Conservation (phyloP, 2,888 invertebrate species). For the Leucophenga maculata region DNA sequence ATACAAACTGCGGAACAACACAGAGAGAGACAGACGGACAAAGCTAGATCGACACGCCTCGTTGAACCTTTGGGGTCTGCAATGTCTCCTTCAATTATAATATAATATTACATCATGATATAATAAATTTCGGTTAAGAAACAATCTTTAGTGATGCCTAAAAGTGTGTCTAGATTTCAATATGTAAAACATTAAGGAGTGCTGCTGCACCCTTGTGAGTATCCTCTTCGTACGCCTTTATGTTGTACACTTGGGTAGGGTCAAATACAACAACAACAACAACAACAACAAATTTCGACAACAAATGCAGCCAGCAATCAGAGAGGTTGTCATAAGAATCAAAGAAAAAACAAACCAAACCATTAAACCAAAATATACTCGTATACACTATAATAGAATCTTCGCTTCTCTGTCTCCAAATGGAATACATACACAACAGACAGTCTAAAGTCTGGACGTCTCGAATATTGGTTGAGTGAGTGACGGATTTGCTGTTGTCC, state of each 20-base stretch:
- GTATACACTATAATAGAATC: slow-evolving; percentile 13
- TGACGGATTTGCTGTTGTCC: slow-evolving; percentile 7
- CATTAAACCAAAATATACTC: neutral
- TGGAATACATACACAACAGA: neutral
- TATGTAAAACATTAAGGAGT: no score
- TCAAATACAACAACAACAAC: slow-evolving; percentile 19
- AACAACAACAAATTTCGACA: slow-evolving; percentile 13
- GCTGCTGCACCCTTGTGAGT: neutral
- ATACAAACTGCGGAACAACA: no score
- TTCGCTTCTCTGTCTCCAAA: neutral
- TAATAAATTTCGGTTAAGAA: no score
- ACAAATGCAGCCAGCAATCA: neutral
- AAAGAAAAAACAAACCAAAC: slow-evolving; percentile 1
- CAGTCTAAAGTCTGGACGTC: neutral
- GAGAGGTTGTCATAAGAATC: slow-evolving; percentile 19
- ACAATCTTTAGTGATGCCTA: no score
- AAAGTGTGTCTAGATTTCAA: no score
- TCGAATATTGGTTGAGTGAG: neutral
- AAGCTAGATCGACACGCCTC: no score
- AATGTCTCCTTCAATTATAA: no score
- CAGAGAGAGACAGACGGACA: no score
- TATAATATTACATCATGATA: no score
- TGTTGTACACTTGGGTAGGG: slow-evolving; percentile 33
- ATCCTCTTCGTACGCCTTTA: slow-evolving; percentile 48
- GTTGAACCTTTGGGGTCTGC: no score